A percentile compares a stretch with the other conserved stretches of the same genome.
Conservation (phyloP, 2,888 invertebrate genomes). For the Brachyptera risi region DNA sequence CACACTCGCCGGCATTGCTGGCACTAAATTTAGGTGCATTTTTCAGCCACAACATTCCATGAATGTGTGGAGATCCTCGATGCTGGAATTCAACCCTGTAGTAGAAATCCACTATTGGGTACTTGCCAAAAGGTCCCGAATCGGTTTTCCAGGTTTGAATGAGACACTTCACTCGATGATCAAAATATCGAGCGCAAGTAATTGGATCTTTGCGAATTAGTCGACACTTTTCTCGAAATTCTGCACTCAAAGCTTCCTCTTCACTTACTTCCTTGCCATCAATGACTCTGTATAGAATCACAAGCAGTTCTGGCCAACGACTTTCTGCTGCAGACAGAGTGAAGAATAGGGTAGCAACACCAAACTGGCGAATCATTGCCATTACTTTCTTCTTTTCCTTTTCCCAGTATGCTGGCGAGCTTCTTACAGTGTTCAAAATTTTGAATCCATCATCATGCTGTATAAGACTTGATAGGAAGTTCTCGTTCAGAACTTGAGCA, state of each 20-base stretch:
- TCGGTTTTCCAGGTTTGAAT: conserved; percentile 1
- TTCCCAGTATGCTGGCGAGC: conserved; percentile 24
- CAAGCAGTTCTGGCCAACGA: conserved; percentile 30
- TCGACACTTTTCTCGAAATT: neutral
- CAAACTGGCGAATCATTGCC: conserved; percentile 31
- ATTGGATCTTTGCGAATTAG: conserved; percentile 8
- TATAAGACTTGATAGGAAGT: too few relatives aligned
- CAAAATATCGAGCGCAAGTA: conserved; percentile 3
- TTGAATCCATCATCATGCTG: conserved; percentile 32
- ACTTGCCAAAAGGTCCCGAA: neutral
- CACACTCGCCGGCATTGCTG: conserved; percentile 13
- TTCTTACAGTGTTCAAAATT: conserved; percentile 31
- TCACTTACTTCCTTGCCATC: neutral
- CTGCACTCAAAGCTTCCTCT: neutral
- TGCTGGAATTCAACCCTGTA: conserved; percentile 10
- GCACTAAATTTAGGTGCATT: neutral
- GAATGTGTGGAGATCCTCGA: conserved; percentile 1
- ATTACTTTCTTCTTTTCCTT: conserved; percentile 22
- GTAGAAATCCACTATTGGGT: conserved; percentile 1
- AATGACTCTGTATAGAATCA: conserved; percentile 25
- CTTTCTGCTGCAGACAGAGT: conserved; percentile 27
- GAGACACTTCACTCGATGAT: conserved; percentile 6
- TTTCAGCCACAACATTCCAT: neutral
- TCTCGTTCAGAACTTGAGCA: too few relatives aligned
- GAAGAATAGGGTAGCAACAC: conserved; percentile 22